A percentile compares a stretch with the other conserved stretches of the same genome.
Conservation (phyloP, 2,113 vertebrate species). For the Scophthalmus maximus region DNA sequence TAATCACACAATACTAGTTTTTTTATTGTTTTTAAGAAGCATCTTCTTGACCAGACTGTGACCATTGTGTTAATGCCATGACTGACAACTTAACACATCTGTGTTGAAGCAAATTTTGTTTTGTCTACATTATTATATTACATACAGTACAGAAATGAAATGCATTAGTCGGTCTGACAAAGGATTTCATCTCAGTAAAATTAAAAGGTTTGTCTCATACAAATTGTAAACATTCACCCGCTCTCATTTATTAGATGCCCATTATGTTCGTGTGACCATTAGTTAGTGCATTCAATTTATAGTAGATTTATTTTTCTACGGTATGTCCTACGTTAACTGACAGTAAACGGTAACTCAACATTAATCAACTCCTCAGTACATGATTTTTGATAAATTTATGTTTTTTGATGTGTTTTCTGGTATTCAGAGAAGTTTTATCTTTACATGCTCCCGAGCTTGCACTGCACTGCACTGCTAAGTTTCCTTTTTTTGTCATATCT, state of each 20-base stretch:
- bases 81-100: slow-evolving; percentile 4
- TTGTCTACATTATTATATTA: not conserved
- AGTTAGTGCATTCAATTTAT: not conserved
- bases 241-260: not conserved
- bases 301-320: not conserved
- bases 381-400: not conserved
- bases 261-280: slow-evolving; percentile 21
- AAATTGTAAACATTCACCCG: not conserved
- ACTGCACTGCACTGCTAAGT: too few relatives aligned
- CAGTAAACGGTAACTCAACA: not conserved
- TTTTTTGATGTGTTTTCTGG: slow-evolving; percentile 9
- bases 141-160: not conserved
- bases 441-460: too few relatives aligned
- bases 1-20: not conserved
- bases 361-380: not conserved
- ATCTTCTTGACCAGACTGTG: not conserved
- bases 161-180: not conserved
- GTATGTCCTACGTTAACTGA: not conserved
- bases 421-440: not conserved
- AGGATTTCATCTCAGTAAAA: not conserved
- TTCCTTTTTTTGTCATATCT: not conserved
- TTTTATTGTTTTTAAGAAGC: not conserved
- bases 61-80: not conserved
- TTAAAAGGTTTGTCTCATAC: not conserved
- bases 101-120: not conserved